Evolutionary conservation across 1,140 invertebrate genomes (phyloP), one percentile per base, ranked within the genome.

Genomic region (Diplogasteroides magnus): DNA sequence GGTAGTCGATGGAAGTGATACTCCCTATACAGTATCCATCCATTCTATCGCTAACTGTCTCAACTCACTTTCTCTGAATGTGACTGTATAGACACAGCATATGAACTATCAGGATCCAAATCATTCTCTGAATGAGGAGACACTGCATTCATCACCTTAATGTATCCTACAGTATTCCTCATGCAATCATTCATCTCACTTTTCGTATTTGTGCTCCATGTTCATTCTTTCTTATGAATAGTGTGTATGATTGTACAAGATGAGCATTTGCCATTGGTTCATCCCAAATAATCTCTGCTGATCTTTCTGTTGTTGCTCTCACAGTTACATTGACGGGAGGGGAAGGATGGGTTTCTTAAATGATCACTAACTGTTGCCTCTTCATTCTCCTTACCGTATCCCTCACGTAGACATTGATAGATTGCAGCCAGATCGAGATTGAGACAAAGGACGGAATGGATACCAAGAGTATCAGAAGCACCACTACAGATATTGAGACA

Each of bases 361-460:
- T 26, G 15, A 68, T 61, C 14, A 61, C 3, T 67, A 11, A 31
- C 15, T n/a, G n/a, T 14, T 27, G 28, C 23, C 13, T 66, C 6
- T 15, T 23, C 2, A 26, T 1, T 25, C 59, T 29, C 6, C 23
- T 11, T 68, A 68, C 66, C 66, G 59, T 72, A 72, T 15, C 70
- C 70, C 61, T 72, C 67, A 56, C 64, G 26, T 23, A 72, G 48
- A 31, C 70, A 72, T 55, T 72, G 70, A 31, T 72, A 72, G 60
- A 72, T 67, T 57, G 70, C 65, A 48, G 60, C 28, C 6, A 72
- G 26, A 37, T 72, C 70, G 2, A 72, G 56, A 60, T 72, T 72
- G 27, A 72, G 70, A 28, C 70, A 72, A 0, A 72, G 55, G 37
- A 72, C 70, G 2, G 70, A 67, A 31, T 72, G 70, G n/a, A 68